Evolutionary conservation across 1,140 invertebrate genomes (phyloP).

Genomic region (Scaptomyza montana): DNA sequence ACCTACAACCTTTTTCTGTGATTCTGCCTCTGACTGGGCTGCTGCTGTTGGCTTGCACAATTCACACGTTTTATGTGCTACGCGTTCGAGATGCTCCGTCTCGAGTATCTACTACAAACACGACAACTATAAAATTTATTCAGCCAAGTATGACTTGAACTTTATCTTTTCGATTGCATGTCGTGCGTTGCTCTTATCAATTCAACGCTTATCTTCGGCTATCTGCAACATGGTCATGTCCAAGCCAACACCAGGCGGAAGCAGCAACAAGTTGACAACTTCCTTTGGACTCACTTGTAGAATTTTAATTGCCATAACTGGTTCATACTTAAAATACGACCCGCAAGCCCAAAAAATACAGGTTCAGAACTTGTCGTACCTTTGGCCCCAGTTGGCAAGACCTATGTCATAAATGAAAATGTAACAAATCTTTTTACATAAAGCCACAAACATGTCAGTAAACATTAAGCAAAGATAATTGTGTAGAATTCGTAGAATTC

Average conservation of each 20-base stretch:
- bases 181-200: slow-evolving; percentile 30
- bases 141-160: slow-evolving; percentile 20
- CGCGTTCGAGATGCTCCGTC: background rate
- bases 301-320: slow-evolving; percentile 56
- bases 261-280: slow-evolving; percentile 64
- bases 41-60: slow-evolving; percentile 50
- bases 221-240: background rate
- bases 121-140: slow-evolving; percentile 44
- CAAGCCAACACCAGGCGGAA: slow-evolving; percentile 41
- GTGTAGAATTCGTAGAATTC: slow-evolving; percentile 36
- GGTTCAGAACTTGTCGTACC: slow-evolving; percentile 20
- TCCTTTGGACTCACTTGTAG: slow-evolving; percentile 51
- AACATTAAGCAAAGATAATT: slow-evolving; percentile 49
- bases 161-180: slow-evolving; percentile 25
- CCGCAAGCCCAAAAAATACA: slow-evolving; percentile 28
- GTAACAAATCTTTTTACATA: slow-evolving; percentile 32
- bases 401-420: slow-evolving; percentile 64
- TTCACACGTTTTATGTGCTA: slow-evolving; percentile 62
- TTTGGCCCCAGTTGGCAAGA: slow-evolving; percentile 6
- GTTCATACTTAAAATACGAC: slow-evolving; percentile 43
- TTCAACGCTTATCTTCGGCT: slow-evolving; percentile 37
- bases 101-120: slow-evolving; percentile 13
- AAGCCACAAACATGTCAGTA: background rate
- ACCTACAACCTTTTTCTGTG: slow-evolving; percentile 53
- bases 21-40: slow-evolving; percentile 26